phyloP scores from a whole-genome alignment of 2,797 vertebrate species.

The Molossus molossus region DNA sequence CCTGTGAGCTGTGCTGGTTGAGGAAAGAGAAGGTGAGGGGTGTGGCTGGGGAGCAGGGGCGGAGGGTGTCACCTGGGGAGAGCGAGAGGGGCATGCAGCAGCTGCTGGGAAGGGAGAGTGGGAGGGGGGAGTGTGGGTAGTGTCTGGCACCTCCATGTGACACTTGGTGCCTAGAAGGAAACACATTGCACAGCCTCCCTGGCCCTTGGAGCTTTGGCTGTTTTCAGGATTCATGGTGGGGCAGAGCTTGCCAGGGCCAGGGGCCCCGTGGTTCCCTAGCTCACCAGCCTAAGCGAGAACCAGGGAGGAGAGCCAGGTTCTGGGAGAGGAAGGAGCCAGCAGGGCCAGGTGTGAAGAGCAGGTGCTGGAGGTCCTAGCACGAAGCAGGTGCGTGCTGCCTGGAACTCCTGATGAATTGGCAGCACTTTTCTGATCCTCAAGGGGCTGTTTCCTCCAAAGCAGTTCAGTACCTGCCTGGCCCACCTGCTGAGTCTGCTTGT shows the following conservation, averaged over 20 bases:
- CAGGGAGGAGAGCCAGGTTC: no score
- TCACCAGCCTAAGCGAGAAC: no score
- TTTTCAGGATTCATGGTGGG: background rate
- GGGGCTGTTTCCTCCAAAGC: background rate
- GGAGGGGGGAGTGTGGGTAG: no score
- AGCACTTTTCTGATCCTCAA: background rate
- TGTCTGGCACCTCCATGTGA: background rate
- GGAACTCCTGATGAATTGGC: rapidly evolving
- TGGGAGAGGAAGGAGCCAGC: background rate
- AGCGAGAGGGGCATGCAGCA: background rate
- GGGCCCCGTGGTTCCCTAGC: background rate
- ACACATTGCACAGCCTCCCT: background rate
- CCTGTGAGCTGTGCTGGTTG: background rate
- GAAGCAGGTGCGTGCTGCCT: rapidly evolving
- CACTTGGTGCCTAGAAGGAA: background rate
- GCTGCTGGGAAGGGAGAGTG: rapidly evolving
- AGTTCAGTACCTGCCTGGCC: background rate
- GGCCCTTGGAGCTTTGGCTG: background rate
- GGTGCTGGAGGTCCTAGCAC: no score
- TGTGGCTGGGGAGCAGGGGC: background rate
- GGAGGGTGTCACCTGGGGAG: background rate
- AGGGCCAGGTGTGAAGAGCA: background rate
- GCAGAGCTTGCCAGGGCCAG: background rate
- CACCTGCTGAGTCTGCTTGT: background rate
- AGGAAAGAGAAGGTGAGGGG: background rate